A percentile compares a stretch with the other conserved stretches of the same genome.
Evolutionary conservation across 2,113 vertebrate species (phyloP).

Genomic region (Chunga burmeisteri): DNA sequence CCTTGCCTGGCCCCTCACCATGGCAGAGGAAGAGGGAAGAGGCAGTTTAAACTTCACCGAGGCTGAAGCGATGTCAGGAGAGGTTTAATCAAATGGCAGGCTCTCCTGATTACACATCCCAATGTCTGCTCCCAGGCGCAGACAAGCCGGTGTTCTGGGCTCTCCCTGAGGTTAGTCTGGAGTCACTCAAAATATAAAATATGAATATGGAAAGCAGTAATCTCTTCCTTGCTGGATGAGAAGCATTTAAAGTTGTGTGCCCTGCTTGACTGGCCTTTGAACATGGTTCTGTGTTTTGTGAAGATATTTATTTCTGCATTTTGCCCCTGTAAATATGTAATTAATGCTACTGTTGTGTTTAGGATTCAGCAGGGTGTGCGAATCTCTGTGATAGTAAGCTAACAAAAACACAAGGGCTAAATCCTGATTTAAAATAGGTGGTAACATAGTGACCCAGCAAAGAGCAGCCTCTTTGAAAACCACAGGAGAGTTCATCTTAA

Average conservation of each 20-base stretch:
- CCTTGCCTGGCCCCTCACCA: background rate
- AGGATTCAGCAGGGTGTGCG: background rate
- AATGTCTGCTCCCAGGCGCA: background rate
- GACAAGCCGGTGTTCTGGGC: background rate
- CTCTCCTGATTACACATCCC: background rate
- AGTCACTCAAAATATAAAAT: slow-evolving; percentile 16
- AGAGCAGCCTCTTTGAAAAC: background rate
- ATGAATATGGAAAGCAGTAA: slow-evolving; percentile 1
- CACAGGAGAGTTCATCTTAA: background rate
- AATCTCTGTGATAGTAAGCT: background rate
- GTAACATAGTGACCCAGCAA: background rate
- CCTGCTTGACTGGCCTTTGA: background rate
- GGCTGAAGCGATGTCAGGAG: background rate
- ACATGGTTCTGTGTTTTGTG: background rate
- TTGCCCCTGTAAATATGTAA: background rate
- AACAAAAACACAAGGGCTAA: background rate
- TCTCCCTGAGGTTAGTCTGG: background rate
- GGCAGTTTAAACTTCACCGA: background rate
- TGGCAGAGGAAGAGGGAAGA: background rate
- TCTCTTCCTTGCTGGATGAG: background rate
- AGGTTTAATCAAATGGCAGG: background rate
- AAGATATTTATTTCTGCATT: background rate
- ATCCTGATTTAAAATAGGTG: background rate
- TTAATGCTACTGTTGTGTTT: background rate
- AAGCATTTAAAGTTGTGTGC: background rate